phyloP scores from a whole-genome alignment of 2,888 invertebrate genomes.

The Amiota minor region DNA sequence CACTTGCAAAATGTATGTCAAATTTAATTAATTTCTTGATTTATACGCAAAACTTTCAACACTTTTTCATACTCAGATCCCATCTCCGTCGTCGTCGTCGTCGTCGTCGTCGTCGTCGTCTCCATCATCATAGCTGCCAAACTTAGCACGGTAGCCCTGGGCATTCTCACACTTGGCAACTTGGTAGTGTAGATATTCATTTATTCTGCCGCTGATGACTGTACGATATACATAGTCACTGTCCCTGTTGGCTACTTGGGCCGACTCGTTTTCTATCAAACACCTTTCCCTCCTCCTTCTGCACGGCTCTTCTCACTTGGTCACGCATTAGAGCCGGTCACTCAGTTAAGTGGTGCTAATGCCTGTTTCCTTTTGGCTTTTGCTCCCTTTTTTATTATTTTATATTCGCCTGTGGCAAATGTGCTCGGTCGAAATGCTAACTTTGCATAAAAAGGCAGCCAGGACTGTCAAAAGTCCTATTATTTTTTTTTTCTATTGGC shows the following conservation, averaged over 20 bases:
- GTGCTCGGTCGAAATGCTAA: conserved; percentile 28
- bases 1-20: conserved; percentile 69
- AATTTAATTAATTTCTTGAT: conserved; percentile 74
- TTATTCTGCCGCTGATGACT: background rate
- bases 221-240: background rate
- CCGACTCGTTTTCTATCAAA: background rate
- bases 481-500: conserved; percentile 27
- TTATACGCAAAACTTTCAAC: conserved; percentile 69
- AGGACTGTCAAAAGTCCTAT: conserved; percentile 24
- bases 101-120: background rate
- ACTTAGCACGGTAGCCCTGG: background rate
- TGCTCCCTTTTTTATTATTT: conserved; percentile 13
- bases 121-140: background rate
- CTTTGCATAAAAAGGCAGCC: conserved; percentile 21
- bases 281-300: too few relatives aligned
- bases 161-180: background rate
- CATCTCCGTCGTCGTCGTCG: background rate
- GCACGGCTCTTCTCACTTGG: conserved; percentile 6
- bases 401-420: conserved; percentile 20
- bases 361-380: conserved; percentile 34
- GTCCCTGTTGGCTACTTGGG: conserved; percentile 13
- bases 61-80: conserved; percentile 36
- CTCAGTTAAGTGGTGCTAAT: conserved; percentile 53
- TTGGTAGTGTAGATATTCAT: background rate
- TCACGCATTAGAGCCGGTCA: conserved; percentile 43